Base-by-base conservation (phyloP, 2,113 vertebrate genomes). In the Eubucco bourcierii region DNA sequence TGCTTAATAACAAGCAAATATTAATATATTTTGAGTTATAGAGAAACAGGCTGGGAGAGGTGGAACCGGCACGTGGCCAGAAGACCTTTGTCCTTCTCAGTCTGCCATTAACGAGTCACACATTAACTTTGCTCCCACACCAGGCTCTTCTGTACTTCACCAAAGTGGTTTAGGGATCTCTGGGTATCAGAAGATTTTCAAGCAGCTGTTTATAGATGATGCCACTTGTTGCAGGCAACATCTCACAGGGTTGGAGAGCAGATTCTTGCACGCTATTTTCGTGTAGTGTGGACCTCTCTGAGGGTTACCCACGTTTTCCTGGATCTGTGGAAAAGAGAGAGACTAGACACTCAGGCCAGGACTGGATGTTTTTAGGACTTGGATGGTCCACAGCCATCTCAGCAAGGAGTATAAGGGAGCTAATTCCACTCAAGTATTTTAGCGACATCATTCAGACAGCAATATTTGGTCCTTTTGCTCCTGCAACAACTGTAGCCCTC, bases 1-100 rank as follows among this genome's bases (percentile, higher is more conserved):
- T 90, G 67, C 93, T 94, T 95, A 94, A 85, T 93, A 89, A 89
- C 84, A 87, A 94, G 46, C 27, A 96, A 95, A 90, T 94, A 94
- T 58, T 88, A 90, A 34, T 80, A 89, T 63, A 56, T 82, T 94
- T 85, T 85, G 82, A 70, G 72, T 89, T 95, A 25, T 11, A 80
- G 64, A 60, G 82, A 92, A 87, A 66, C 7, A 19, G 44, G 8
- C 2, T 31, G 66, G 18, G 37, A 85, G 64, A 87, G 15, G 20
- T 80, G 79, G 64, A 86, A 82, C 68, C 85, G 90, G 79, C 79
- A 55, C 1, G 0, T 18, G 84, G 67, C 84, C 91, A 93, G 52
- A 65, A 85, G 94, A 94, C 91, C 94, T 95, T 95, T 90, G 76
- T 76, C 71, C 87, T 88, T 90, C 83, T 87, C 52, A 0, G 52